Conservation (phyloP, 2,797 vertebrate species). For the Thalassophryne amazonica region DNA sequence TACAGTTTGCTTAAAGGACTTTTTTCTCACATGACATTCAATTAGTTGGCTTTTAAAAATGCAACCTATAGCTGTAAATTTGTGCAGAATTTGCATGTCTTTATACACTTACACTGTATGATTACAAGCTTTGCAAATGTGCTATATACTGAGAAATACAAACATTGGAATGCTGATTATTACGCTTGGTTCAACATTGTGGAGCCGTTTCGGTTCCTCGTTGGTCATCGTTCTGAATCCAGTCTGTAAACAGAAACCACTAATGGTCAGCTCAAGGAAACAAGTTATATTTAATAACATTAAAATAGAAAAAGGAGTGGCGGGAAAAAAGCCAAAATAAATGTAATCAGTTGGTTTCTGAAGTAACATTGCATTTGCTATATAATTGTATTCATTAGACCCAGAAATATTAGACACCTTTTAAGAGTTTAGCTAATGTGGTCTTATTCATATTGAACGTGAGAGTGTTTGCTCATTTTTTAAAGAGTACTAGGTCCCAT, state of each 20-base stretch:
- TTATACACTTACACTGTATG: constrained; percentile 18
- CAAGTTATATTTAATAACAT: constrained; percentile 11
- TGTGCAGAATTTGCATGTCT: constrained; percentile 23
- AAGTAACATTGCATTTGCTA: too few relatives aligned
- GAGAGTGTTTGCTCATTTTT: constrained; percentile 1
- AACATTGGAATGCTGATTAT: constrained; percentile 10
- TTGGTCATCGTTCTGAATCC: constrained; percentile 19
- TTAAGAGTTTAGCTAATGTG: not conserved
- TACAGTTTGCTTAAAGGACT: constrained; percentile 45
- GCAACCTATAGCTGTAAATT: constrained; percentile 19
- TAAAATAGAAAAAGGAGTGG: constrained; percentile 22
- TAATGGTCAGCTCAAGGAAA: constrained; percentile 9
- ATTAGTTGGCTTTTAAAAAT: constrained; percentile 51
- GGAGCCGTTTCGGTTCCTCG: constrained; percentile 1
- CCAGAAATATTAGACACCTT: constrained; percentile 1
- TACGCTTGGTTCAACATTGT: constrained; percentile 9
- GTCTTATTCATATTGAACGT: constrained; percentile 9
- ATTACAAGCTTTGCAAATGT: constrained; percentile 25
- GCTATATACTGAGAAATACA: constrained; percentile 13
- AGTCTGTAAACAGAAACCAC: constrained; percentile 26
- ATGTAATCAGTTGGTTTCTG: too few relatives aligned
- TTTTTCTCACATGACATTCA: constrained; percentile 56
- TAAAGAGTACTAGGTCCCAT: not conserved
- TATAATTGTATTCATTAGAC: constrained; percentile 10
- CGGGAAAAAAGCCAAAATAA: too few relatives aligned